These are phyloP conservation scores for Aleiodes alternator DNA, from an alignment of 2,888 invertebrate genomes.

Conservation along the genomic window DNA sequence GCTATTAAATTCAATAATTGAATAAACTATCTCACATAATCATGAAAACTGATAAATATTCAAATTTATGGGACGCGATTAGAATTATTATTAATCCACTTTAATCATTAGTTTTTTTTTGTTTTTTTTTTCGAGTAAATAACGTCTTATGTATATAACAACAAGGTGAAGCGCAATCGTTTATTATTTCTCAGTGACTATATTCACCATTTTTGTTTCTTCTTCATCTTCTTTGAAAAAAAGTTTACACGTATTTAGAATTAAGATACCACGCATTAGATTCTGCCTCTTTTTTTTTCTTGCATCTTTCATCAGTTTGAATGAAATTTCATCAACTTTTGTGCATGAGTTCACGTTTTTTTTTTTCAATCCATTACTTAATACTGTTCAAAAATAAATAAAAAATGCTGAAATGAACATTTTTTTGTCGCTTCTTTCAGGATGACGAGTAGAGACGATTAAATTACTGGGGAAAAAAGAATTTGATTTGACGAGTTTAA, in stretches of 20 bases:
- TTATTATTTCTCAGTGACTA: conserved; percentile 51
- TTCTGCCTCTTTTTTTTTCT: no score
- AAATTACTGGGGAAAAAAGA: conserved; percentile 10
- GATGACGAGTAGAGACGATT: conserved; percentile 16
- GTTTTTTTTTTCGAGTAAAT: conserved; percentile 62
- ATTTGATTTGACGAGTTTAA: conserved; percentile 15
- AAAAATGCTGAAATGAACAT: conserved; percentile 13
- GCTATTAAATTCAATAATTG: no score
- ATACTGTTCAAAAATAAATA: conserved; percentile 26
- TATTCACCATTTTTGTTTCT: conserved; percentile 16
- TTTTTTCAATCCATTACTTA: conserved; percentile 34
- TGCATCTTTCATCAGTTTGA: no score
- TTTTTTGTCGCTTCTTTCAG: not conserved
- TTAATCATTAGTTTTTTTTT: conserved; percentile 28
- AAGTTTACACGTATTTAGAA: conserved; percentile 74
- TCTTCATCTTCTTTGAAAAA: conserved; percentile 51
- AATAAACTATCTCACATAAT: conserved; percentile 8
- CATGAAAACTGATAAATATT: conserved; percentile 40
- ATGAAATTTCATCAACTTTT: no score
- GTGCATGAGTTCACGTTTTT: no score
- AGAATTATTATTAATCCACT: conserved; percentile 45
- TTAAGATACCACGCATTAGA: conserved; percentile 60
- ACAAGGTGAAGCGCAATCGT: conserved; percentile 74
- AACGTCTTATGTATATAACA: conserved; percentile 76
- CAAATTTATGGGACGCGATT: conserved; percentile 51